Evolutionary conservation across 2,797 vertebrate genomes (phyloP), one percentile per base, ranked within the genome.

Genomic region (Eulemur albifrons): DNA sequence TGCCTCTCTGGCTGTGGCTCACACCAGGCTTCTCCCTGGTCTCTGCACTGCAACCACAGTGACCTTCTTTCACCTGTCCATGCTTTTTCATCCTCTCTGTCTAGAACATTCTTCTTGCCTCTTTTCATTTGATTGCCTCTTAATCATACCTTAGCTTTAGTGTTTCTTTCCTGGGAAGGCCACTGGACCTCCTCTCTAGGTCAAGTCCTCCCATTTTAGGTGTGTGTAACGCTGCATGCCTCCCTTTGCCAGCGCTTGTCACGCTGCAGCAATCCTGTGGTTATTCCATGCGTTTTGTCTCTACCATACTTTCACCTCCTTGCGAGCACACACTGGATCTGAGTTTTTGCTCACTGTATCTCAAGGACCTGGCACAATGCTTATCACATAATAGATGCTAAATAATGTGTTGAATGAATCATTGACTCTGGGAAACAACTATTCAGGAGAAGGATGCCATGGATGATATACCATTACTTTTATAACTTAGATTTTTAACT

Each of bases 151-250:
- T 84, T 61, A 59, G 30, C 23, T 80, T 30, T 45, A 50, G 18
- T 54, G 4, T 61, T 57, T 45, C 40, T 90, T 87, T 87, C 57
- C 30, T 81, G 65, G 21, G 54, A 81, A 65, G 38, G 21, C 11
- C 70, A 0, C 30, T 25, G 32, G 45, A 12, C 75, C 52, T 82
- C 8, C 14, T 18, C 1, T 13, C 23, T 10, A 79, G 45, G 32
- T n/a, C 63, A 38, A 0, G 6, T 38, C 6, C 38, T 27, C 13
- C 45, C 7, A 0, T 25, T 15, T 7, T 35, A 20, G 32, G 35
- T 14, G 1, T 38, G 4, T 7, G 2, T 20, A 54, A 23, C 4
- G 2, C 45, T 40, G 30, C 45, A 14, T 12, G 0, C 50, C 11
- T 21, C 23, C n/a, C 43, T 18, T 45, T 80, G 40, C 52, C 25